phyloP scores from a whole-genome alignment of 2,113 vertebrate genomes.

The Tupaia chinensis region DNA sequence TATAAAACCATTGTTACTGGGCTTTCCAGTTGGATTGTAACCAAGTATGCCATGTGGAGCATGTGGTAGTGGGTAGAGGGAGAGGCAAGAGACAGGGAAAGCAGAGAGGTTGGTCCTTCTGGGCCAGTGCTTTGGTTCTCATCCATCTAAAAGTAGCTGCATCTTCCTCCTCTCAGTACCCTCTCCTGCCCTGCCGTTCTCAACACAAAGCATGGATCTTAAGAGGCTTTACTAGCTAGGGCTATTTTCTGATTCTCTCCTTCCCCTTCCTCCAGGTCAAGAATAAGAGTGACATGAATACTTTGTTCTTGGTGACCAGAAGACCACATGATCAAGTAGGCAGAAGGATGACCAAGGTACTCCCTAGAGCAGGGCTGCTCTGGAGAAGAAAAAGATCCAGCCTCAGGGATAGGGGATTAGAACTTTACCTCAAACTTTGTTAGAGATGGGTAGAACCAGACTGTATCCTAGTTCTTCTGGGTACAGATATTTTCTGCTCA shows the following conservation, averaged over 20 bases:
- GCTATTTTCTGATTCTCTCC: background rate
- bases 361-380: background rate
- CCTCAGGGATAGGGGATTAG: background rate
- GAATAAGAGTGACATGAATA: background rate
- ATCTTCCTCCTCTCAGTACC: background rate
- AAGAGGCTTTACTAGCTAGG: background rate
- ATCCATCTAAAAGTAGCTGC: background rate
- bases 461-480: background rate
- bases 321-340: background rate
- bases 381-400: background rate
- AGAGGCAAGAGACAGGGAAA: background rate
- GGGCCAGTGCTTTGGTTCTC: background rate
- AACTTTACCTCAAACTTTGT: background rate
- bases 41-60: background rate
- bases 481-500: background rate
- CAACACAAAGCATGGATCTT: background rate
- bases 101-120: background rate
- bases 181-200: too few relatives aligned
- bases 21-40: background rate
- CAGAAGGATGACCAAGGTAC: background rate
- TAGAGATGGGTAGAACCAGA: background rate
- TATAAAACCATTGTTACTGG: background rate
- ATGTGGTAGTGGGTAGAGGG: accelerated
- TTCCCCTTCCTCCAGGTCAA: background rate
- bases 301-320: background rate